These are phyloP conservation scores for Drosophila malerkotliana DNA, from an alignment of 1,140 invertebrate species.

Conservation along the genomic window DNA sequence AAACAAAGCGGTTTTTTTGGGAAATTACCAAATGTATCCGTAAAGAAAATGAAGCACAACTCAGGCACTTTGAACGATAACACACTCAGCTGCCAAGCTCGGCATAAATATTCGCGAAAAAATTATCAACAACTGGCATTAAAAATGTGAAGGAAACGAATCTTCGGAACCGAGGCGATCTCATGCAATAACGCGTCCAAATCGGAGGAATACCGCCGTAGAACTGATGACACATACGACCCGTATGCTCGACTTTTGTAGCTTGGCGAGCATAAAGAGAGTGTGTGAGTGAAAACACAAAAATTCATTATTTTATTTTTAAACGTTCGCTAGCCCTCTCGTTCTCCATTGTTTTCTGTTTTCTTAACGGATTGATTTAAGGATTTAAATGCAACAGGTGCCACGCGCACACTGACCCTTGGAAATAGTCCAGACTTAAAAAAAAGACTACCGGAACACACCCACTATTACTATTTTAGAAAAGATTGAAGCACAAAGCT, in stretches of 20 bases:
- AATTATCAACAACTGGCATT: slow-evolving; percentile 65
- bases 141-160: slow-evolving; percentile 19
- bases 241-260: slow-evolving; percentile 59
- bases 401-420: slow-evolving; percentile 19
- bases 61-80: slow-evolving; percentile 4
- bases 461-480: slow-evolving; percentile 32
- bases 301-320: slow-evolving; percentile 66
- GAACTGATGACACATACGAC: slow-evolving; percentile 62
- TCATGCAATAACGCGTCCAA: slow-evolving; percentile 44
- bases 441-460: not conserved
- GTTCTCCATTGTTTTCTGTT: slow-evolving; percentile 42
- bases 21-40: slow-evolving; percentile 46
- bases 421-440: slow-evolving; percentile 16
- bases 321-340: slow-evolving; percentile 45
- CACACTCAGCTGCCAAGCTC: slow-evolving; percentile 56
- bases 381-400: slow-evolving; percentile 69
- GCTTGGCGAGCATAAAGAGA: slow-evolving; percentile 49
- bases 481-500: slow-evolving; percentile 35
- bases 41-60: not conserved
- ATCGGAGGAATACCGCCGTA: slow-evolving; percentile 56
- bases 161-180: slow-evolving; percentile 43
- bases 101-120: slow-evolving; percentile 24
- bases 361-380: slow-evolving; percentile 62
- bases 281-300: slow-evolving; percentile 41
- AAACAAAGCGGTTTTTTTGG: slow-evolving; percentile 3